Conservation (phyloP, 2,797 vertebrate species). For the Myotis vivesi region DNA sequence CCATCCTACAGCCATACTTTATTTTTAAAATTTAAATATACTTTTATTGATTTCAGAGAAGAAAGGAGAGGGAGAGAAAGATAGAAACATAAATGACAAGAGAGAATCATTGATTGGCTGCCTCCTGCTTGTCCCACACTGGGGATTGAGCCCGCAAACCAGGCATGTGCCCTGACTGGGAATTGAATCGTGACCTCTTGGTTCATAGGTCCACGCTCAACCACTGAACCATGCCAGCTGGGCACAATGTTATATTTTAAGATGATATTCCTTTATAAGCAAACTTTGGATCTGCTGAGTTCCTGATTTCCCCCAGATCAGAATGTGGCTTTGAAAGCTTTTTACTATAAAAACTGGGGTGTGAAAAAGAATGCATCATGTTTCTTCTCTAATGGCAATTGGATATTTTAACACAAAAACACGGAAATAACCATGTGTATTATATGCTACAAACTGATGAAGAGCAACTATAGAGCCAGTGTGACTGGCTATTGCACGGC, state of each 20-base stretch:
- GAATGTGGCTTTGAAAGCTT: conserved; percentile 1
- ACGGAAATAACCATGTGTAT: not conserved
- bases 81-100: too few relatives aligned
- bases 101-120: too few relatives aligned
- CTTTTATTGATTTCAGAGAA: too few relatives aligned
- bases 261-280: not conserved
- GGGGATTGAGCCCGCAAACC: too few relatives aligned
- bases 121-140: too few relatives aligned
- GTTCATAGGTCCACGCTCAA: too few relatives aligned
- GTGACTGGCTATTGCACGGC: not conserved
- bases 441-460: not conserved
- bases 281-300: not conserved
- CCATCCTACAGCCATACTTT: conserved; percentile 59
- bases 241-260: not conserved
- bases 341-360: not conserved
- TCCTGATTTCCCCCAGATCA: conserved; percentile 7
- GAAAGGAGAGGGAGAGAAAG: too few relatives aligned
- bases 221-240: too few relatives aligned
- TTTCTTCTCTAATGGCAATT: not conserved
- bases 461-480: not conserved
- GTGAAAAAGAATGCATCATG: not conserved
- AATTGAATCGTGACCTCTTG: too few relatives aligned
- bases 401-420: not conserved
- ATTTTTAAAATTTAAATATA: too few relatives aligned
- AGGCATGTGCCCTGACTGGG: too few relatives aligned